A percentile compares a stretch with the other conserved stretches of the same genome.
Evolutionary conservation across 2,888 invertebrate genomes (phyloP).

Genomic region (Macaria notata): DNA sequence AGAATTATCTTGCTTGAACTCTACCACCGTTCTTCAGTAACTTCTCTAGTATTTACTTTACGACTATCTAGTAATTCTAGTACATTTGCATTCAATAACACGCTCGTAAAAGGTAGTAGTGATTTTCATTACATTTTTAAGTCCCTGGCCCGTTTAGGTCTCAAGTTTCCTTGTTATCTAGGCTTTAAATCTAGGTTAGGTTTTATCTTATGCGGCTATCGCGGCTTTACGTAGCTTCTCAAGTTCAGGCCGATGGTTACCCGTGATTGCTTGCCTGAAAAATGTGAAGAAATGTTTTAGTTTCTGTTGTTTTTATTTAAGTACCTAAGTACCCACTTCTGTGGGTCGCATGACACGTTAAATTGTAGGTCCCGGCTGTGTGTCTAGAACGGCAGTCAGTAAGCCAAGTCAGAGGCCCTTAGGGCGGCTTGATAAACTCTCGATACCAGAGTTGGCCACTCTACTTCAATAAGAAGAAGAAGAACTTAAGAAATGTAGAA

Average conservation of each 20-base stretch:
- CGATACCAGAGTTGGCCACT: no score
- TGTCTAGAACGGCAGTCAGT: no score
- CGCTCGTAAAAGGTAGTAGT: slow-evolving; percentile 29
- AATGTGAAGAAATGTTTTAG: slow-evolving; percentile 22
- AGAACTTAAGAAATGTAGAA: no score
- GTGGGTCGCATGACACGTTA: no score
- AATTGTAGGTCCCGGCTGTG: no score
- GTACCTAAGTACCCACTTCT: no score
- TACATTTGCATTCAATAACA: slow-evolving; percentile 12
- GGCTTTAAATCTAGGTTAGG: slow-evolving; percentile 60
- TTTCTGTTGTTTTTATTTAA: background rate
- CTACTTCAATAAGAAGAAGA: no score
- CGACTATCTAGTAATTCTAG: background rate
- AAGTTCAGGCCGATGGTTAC: slow-evolving; percentile 60
- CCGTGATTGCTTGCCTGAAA: slow-evolving; percentile 31
- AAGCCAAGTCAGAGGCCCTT: no score
- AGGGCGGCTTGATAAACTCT: no score
- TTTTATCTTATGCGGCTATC: slow-evolving; percentile 57
- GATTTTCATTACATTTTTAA: slow-evolving; percentile 42
- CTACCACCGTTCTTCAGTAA: no score
- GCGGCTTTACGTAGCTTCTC: slow-evolving; percentile 51
- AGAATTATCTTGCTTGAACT: no score
- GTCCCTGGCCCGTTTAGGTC: slow-evolving; percentile 64
- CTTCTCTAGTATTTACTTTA: no score
- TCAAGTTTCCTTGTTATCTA: slow-evolving; percentile 63